phyloP scores from a whole-genome alignment of 2,113 vertebrate species.

The Aleadryas rufinucha region DNA sequence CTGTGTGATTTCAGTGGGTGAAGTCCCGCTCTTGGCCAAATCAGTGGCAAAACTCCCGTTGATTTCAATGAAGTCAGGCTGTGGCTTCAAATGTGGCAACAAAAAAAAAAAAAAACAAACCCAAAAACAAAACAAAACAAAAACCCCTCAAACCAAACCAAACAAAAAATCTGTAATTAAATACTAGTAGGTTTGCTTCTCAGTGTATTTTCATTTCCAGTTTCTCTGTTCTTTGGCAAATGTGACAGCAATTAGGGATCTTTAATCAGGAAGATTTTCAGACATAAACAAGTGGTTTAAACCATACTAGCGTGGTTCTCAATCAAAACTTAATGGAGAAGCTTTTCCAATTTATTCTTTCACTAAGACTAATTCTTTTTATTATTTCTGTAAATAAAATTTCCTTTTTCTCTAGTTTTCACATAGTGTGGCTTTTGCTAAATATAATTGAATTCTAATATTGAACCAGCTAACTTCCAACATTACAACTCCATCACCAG shows the following conservation, averaged over 20 bases:
- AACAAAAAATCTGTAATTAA: too few relatives aligned
- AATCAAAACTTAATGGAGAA: neutral
- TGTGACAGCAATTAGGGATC: neutral
- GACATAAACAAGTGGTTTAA: neutral
- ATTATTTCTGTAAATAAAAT: neutral
- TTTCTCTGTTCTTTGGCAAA: neutral
- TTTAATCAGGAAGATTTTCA: neutral
- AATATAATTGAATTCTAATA: neutral
- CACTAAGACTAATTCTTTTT: neutral
- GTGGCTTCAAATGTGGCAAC: neutral
- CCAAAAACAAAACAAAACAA: too few relatives aligned
- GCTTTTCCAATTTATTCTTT: neutral
- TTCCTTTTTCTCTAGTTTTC: neutral
- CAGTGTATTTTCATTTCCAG: neutral
- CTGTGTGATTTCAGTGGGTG: neutral
- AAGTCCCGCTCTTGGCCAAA: neutral
- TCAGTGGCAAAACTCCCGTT: neutral
- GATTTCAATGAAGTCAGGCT: neutral
- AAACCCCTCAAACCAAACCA: too few relatives aligned
- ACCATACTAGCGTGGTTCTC: neutral
- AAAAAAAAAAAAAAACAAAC: neutral
- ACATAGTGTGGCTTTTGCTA: neutral
- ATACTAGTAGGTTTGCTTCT: neutral
- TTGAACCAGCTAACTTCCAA: neutral
- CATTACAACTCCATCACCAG: neutral